These are phyloP conservation scores for Hirundo rustica DNA, from an alignment of 2,797 vertebrate genomes.

Conservation along the genomic window DNA sequence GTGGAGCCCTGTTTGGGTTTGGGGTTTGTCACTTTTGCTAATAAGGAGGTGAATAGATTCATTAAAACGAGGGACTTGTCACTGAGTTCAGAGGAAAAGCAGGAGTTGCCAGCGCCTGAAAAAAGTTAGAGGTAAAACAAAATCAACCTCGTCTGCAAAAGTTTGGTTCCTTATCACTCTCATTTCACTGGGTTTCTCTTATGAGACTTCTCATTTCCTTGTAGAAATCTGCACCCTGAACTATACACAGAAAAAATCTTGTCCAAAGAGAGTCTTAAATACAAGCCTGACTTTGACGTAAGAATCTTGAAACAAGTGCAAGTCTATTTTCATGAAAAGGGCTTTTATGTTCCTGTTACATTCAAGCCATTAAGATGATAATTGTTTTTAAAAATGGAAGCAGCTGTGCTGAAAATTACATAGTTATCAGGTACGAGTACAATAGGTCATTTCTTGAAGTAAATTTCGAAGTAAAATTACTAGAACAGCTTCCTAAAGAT, in stretches of 20 bases:
- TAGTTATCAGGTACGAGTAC: not conserved
- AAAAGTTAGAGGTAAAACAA: not conserved
- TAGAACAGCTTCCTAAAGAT: not conserved
- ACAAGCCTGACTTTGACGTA: not conserved
- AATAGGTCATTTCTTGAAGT: not conserved
- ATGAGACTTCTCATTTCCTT: not conserved
- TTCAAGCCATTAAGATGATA: not conserved
- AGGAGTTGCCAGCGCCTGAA: not conserved
- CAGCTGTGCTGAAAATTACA: not conserved
- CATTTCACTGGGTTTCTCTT: not conserved
- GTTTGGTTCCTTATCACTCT: not conserved
- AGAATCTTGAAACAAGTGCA: not conserved
- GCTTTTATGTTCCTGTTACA: not conserved
- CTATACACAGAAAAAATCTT: not conserved
- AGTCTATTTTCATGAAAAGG: not conserved
- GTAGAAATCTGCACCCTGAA: not conserved
- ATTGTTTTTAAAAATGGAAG: not conserved
- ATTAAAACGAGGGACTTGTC: not conserved
- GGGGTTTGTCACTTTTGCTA: not conserved
- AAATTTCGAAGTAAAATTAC: not conserved
- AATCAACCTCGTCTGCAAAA: not conserved
- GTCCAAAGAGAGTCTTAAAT: not conserved
- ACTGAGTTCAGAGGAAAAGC: not conserved
- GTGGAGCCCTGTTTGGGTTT: not conserved
- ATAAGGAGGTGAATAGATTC: not conserved